Conservation (phyloP, 2,113 vertebrate genomes). For the Xerus inauris region DNA sequence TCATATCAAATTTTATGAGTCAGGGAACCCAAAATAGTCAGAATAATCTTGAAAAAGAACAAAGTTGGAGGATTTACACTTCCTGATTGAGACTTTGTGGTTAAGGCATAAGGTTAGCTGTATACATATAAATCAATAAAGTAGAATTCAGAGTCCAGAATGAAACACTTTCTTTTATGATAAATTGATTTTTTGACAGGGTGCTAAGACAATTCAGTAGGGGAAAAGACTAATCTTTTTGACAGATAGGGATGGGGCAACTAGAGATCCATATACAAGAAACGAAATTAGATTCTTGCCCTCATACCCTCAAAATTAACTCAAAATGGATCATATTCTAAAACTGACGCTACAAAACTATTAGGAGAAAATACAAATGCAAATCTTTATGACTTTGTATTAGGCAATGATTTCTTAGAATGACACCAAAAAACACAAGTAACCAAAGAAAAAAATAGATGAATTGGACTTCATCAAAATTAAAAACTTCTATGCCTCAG, state of each 20-base stretch:
- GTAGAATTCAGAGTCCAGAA: not conserved
- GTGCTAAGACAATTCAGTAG: not conserved
- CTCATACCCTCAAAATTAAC: not conserved
- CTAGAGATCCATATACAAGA: not conserved
- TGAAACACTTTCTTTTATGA: not conserved
- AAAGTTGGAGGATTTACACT: not conserved
- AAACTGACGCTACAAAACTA: not conserved
- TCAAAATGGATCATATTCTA: not conserved
- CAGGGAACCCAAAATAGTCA: not conserved
- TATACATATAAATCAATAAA: not conserved
- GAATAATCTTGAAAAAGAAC: not conserved
- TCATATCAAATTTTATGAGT: not conserved
- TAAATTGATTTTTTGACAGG: not conserved
- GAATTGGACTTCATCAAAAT: not conserved
- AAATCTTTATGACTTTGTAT: not conserved
- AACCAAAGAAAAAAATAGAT: not conserved
- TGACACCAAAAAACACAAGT: not conserved
- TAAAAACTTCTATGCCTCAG: not conserved
- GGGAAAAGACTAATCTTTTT: not conserved
- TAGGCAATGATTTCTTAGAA: not conserved
- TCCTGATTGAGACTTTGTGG: not conserved
- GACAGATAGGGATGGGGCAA: not conserved
- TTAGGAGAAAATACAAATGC: not conserved
- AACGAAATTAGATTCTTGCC: not conserved
- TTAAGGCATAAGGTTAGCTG: not conserved